Base-by-base conservation (phyloP, 1,140 invertebrate species). In the Augochlora pura region DNA sequence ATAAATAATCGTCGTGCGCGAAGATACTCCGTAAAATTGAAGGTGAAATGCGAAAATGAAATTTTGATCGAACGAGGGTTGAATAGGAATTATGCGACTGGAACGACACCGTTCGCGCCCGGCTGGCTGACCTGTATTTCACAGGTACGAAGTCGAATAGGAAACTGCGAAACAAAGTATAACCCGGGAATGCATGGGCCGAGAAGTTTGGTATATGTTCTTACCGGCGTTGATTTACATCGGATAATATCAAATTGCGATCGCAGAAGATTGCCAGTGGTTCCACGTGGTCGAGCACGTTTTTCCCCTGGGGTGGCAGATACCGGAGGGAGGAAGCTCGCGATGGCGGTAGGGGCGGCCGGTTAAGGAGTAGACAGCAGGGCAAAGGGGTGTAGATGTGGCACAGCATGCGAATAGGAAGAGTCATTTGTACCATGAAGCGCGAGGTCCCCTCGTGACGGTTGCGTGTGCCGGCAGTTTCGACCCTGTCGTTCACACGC, bases 361-460 rank as follows among this genome's bases (percentile, higher is more conserved):
- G 38, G 60, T 73, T 76, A 57, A 81, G 65, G 46, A 64, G 66
- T 21, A 70, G 63, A 25, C 49, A 39, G 76, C 12, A 63, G 62
- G 49, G 59, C 21, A 8, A 59, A 57, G 46, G 63, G 78, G 23
- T 27, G 25, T 49, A 52, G 63, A 49, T 39, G 80, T 63, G 54
- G 27, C 67, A 39, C 54, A 81, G 60, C 69, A 70, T 78, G 65
- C 79, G 65, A 66, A 69, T 73, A 67, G 81, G 78, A 81, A 81
- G 72, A 89, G 86, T 92, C 88, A 91, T 92, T 91, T 92, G 91
- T 92, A 91, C 91, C 90, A 92, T 81, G 89, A 89, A 91, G 90
- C 81, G 90, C 90, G 90, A 91, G 89, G 87, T 91, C 89, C 88
- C 87, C 85, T 84, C 83, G 81, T 85, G 81, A 72, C 76, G 90